These are phyloP conservation scores for Salvelinus sp. DNA, from an alignment of 2,113 vertebrate genomes.

Conservation along the genomic window DNA sequence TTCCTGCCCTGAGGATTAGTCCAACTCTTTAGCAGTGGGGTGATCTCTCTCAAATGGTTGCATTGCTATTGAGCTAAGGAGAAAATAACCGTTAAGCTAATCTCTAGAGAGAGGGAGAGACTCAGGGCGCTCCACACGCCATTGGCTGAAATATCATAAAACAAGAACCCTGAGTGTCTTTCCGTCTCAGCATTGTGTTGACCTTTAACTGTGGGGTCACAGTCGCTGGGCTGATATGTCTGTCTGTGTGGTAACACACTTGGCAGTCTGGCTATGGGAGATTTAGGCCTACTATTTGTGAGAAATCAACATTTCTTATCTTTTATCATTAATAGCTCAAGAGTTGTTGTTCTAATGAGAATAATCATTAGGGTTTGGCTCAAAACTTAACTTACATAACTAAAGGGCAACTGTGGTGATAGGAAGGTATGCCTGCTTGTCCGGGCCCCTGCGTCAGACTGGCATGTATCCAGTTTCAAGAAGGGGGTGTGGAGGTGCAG, in stretches of 20 bases:
- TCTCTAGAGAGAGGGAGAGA: too few relatives aligned
- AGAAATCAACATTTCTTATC: not conserved
- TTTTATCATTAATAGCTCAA: not conserved
- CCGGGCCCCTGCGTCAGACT: constrained; percentile 2
- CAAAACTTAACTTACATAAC: not conserved
- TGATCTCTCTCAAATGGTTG: not conserved
- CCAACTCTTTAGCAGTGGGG: too few relatives aligned
- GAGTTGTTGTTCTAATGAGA: not conserved
- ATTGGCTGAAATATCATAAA: too few relatives aligned
- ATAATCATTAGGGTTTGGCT: not conserved
- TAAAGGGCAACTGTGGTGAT: not conserved
- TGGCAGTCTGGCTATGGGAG: too few relatives aligned
- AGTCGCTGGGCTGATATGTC: not conserved
- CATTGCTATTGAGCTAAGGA: not conserved
- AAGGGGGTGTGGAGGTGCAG: not conserved
- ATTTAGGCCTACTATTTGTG: not conserved
- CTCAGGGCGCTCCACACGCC: too few relatives aligned
- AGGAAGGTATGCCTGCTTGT: not conserved
- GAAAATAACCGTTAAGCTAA: not conserved
- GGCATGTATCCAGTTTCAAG: constrained; percentile 33
- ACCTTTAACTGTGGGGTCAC: not conserved
- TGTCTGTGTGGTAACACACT: not conserved
- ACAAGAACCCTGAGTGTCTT: not conserved
- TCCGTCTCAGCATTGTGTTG: not conserved
- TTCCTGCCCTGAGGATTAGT: not conserved